Base-by-base conservation (phyloP, 64 coral and sea anemone genomes). In the Stichodactyla mertensii region DNA sequence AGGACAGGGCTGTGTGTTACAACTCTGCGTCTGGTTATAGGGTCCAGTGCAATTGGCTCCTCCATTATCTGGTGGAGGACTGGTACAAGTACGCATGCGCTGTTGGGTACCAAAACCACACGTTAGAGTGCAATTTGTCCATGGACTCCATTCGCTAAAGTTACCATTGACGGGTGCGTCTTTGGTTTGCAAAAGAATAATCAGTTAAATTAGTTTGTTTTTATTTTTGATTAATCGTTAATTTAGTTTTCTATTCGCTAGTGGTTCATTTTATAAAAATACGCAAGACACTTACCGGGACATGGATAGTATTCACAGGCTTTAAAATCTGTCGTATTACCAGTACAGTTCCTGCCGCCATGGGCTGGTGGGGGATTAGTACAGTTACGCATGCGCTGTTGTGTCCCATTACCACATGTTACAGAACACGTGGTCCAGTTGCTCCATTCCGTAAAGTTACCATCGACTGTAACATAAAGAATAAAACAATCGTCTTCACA, bases 311-410 rank as follows among this genome's bases (percentile, higher is more conserved):
- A n/a, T 7, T 6, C 71, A 77, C 71, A 77, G 4, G 7, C 22
- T 14, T 77, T 16, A 27, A 14, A n/a, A 8, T 79, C 77, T 13
- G 26, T 79, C 27, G 10, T 51, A 16, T 31, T 31, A 5, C 77
- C 77, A 51, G 77, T 79, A 51, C 77, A 79, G 51, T 79, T 79
- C 10, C 31, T 45, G 1, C 77, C 77, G 16, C 77, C 77, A 79
- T 79, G 77, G 28, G 77, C 77, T 51, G 77, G 77, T 79, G 77
- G 77, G 45, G 77, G 77, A 7, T 79, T 79, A 14, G 77, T 79
- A 52, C 77, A 79, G 51, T 13, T 51, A 79, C 77, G 77, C 26
- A 51, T 79, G 26, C 77, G 77, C 12, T 79, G 77, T 79, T 19
- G 26, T 31, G 77, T 79, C 0, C 77, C 77, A 51, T 79, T 79